Conservation (phyloP, 1,140 invertebrate genomes). For the Magallana gigas region DNA sequence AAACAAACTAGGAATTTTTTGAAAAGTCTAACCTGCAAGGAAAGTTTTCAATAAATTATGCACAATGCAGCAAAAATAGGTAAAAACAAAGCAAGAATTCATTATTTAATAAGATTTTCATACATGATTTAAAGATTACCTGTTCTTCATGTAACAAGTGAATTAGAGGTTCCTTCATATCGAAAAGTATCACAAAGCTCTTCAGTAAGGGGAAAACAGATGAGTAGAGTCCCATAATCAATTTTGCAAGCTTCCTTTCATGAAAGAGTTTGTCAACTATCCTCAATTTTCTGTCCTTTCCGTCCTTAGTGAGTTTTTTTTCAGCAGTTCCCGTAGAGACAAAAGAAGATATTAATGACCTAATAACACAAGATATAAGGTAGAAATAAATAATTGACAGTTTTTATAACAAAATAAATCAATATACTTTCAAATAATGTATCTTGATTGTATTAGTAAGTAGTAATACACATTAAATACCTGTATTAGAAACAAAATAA, state of each 20-base stretch:
- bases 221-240: constrained; percentile 50
- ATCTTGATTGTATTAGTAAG: not conserved
- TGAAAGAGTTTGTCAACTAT: constrained; percentile 51
- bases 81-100: constrained; percentile 1
- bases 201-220: constrained; percentile 51
- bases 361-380: not conserved
- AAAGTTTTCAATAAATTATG: not conserved
- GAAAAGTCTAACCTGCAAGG: constrained; percentile 32
- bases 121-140: constrained; percentile 16
- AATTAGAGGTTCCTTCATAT: constrained; percentile 53
- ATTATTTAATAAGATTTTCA: not conserved
- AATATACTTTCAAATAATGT: constrained; percentile 25
- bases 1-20: constrained; percentile 52
- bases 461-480: too few species aligned
- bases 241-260: constrained; percentile 48
- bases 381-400: not conserved
- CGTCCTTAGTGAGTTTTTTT: constrained; percentile 55
- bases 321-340: constrained; percentile 3
- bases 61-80: not conserved
- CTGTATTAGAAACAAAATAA: not conserved
- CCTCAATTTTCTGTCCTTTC: constrained; percentile 54
- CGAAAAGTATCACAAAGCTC: constrained; percentile 54
- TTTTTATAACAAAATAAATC: constrained; percentile 27
- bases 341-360: not conserved
- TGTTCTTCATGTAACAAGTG: constrained; percentile 57